Conservation (phyloP, 2,888 invertebrate species). For the Crossocerus cetratus region DNA sequence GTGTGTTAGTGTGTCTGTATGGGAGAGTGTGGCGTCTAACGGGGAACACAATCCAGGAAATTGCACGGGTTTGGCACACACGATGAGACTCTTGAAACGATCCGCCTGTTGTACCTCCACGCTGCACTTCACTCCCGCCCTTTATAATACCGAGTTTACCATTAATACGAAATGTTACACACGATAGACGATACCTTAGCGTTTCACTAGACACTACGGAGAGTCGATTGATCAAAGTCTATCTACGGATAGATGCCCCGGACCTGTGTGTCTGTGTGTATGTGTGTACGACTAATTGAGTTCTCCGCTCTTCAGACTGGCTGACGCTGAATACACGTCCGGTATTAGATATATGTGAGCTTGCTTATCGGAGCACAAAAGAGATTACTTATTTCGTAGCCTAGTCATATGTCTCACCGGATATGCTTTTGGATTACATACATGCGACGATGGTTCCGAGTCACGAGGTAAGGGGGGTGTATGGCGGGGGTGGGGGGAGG, state of each 20-base stretch:
- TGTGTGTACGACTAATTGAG: conserved; percentile 35
- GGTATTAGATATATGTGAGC: conserved; percentile 46
- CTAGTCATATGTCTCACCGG: conserved; percentile 72
- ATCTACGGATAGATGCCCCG: conserved; percentile 33
- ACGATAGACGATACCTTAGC: conserved; percentile 40
- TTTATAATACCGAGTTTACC: conserved; percentile 4
- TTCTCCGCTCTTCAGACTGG: conserved; percentile 25
- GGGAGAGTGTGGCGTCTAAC: no score
- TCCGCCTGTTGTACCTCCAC: conserved; percentile 7
- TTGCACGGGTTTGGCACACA: not conserved
- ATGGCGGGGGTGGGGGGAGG: not conserved
- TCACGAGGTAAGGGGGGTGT: not conserved
- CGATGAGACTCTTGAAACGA: conserved; percentile 11
- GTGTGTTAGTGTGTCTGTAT: no score
- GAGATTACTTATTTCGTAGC: conserved; percentile 61
- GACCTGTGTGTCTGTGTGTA: not conserved
- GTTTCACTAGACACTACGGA: conserved; percentile 43
- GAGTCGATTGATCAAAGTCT: conserved; percentile 48
- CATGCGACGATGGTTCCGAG: conserved; percentile 30
- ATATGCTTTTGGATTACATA: conserved; percentile 69
- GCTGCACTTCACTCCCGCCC: not conserved
- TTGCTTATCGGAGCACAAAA: conserved; percentile 52
- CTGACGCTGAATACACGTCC: conserved; percentile 31
- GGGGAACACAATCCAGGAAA: no score
- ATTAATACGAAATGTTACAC: conserved; percentile 20